A percentile compares a stretch with the other conserved stretches of the same genome.
Evolutionary conservation across 2,888 invertebrate species (phyloP).

Genomic region (Chaitophorus viminalis): DNA sequence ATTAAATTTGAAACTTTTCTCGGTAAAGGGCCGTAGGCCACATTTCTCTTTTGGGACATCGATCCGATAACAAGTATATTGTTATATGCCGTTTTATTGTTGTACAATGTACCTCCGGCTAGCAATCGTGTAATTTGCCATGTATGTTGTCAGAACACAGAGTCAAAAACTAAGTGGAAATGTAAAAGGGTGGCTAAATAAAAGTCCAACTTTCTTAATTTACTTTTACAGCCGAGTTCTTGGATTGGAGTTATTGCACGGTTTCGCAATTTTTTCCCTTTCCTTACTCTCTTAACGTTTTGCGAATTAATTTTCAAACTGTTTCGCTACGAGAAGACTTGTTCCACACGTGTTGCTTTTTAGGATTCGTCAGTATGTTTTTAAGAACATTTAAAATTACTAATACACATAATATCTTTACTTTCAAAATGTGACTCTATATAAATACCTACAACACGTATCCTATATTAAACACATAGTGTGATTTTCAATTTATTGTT

Average conservation of each 20-base stretch:
- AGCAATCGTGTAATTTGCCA: slow-evolving; percentile 1
- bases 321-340: too few relatives aligned
- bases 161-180: slow-evolving; percentile 28
- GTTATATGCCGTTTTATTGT: slow-evolving; percentile 31
- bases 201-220: slow-evolving; percentile 46
- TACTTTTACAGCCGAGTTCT: neutral
- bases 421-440: too few relatives aligned
- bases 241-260: neutral
- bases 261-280: neutral
- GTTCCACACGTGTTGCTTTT: too few relatives aligned
- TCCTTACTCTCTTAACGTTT: neutral
- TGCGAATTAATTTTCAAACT: too few relatives aligned
- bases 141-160: neutral
- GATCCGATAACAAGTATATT: slow-evolving; percentile 36
- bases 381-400: neutral
- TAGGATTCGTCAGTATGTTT: neutral
- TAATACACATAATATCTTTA: too few relatives aligned
- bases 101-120: slow-evolving; percentile 34
- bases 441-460: neutral
- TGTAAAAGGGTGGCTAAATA: slow-evolving; percentile 4
- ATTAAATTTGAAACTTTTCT: slow-evolving; percentile 53
- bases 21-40: neutral
- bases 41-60: slow-evolving; percentile 29
- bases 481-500: neutral
- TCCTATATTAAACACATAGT: neutral